These are phyloP conservation scores for Acronicta alni DNA, from an alignment of 2,888 invertebrate species.

Conservation along the genomic window DNA sequence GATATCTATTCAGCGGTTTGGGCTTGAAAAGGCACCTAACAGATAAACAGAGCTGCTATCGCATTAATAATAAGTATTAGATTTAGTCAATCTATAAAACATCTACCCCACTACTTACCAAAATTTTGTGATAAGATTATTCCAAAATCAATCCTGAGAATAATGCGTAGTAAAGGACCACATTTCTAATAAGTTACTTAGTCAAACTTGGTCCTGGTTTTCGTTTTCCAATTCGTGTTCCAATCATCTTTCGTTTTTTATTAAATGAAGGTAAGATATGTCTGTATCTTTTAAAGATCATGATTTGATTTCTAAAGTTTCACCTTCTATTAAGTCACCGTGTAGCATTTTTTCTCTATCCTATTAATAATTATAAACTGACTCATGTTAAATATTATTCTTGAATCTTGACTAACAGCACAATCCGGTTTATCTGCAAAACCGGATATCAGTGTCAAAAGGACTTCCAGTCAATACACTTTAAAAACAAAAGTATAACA, in stretches of 20 bases:
- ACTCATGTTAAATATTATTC: constrained; percentile 27
- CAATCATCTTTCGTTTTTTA: too few species aligned
- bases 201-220: neutral
- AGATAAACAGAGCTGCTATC: too few species aligned
- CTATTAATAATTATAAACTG: constrained; percentile 13
- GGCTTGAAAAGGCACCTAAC: too few species aligned
- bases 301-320: neutral
- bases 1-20: too few species aligned
- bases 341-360: neutral
- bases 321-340: constrained; percentile 7
- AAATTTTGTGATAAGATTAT: neutral
- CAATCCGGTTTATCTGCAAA: constrained; percentile 36
- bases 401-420: constrained; percentile 29
- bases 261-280: too few species aligned
- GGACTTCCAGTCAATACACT: neutral
- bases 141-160: neutral
- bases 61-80: too few species aligned
- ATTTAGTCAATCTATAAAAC: neutral
- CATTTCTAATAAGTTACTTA: neutral
- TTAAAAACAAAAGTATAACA: neutral
- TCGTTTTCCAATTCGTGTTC: too few species aligned
- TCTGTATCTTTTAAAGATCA: too few species aligned
- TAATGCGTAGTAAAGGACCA: neutral
- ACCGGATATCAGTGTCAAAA: constrained; percentile 35
- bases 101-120: neutral